Base-by-base conservation (phyloP, 2,113 vertebrate species). In the Strix uralensis region DNA sequence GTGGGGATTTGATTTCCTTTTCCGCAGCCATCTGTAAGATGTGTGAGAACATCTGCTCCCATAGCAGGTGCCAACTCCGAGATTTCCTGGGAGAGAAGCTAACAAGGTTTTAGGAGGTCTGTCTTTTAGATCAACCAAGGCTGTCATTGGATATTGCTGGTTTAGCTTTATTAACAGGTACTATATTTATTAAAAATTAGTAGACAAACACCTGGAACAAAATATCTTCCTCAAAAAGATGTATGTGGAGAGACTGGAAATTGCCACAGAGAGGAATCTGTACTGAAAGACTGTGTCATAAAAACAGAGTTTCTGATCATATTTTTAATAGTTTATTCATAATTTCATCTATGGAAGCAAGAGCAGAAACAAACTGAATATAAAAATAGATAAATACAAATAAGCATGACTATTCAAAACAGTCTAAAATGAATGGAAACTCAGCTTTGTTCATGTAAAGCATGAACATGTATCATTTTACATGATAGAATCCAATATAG, bases 11-110 rank as follows among this genome's bases (percentile, higher is more conserved):
- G 77, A 51, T 94, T 87, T 91, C 66, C 47, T 85, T 71, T 54
- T n/a, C 47, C 3, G 0, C 30, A 95, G 65, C 94, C 94, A 95
- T 95, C 94, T 94, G 93, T 8, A 94, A 36, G 89, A 36, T 0
- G 1, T 29, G 71, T 29, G 80, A 86, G 69, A 81, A 18, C 95
- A 96, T 93, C 91, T 94, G 95, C 93, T 94, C 57, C 77, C 42
- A 21, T 63, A 44, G 95, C 61, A 12, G 69, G 73, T 94, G 86
- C 81, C 91, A 84, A 15, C 87, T 95, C 93, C 69, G 18, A 55
- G 21, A 81, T 89, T 89, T 82, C 96, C 94, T 89, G 70, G 34
- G 91, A 94, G 92, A 93, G 80, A 26, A 86, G 75, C 71, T 91
- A 83, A 96, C 34, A 27, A 91, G 84, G 62, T 82, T 90, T 89